These are phyloP conservation scores for Eulacestoma nigropectus DNA, from an alignment of 2,113 vertebrate genomes.

Conservation along the genomic window DNA sequence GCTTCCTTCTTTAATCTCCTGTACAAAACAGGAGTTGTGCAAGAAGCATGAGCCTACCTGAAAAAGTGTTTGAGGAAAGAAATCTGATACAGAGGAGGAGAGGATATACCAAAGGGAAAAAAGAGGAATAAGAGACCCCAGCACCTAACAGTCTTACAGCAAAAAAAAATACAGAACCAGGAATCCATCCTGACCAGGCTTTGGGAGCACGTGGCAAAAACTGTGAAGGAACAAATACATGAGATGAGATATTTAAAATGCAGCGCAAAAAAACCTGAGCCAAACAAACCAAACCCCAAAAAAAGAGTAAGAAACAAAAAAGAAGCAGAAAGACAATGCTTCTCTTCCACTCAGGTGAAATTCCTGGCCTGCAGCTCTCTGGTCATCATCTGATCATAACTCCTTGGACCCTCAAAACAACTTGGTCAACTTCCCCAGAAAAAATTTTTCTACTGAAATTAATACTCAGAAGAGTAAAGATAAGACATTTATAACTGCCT, in stretches of 20 bases:
- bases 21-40: background rate
- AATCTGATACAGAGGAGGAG: background rate
- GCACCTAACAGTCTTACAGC: rapidly evolving
- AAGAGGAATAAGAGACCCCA: background rate
- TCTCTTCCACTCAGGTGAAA: background rate
- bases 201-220: background rate
- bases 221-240: background rate
- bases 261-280: background rate
- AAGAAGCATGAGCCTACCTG: background rate
- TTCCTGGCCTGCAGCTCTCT: background rate
- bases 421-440: background rate
- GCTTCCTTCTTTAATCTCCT: background rate
- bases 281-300: background rate
- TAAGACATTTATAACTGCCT: background rate
- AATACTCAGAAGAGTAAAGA: background rate
- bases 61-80: background rate
- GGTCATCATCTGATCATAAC: background rate
- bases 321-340: background rate
- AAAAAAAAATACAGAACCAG: background rate
- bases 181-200: background rate
- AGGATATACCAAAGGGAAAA: background rate
- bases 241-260: background rate
- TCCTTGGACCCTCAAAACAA: background rate
- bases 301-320: background rate
- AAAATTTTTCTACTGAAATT: background rate